These are phyloP conservation scores for Hapalemur alaotrensis DNA, from an alignment of 2,797 vertebrate genomes.

Conservation along the genomic window DNA sequence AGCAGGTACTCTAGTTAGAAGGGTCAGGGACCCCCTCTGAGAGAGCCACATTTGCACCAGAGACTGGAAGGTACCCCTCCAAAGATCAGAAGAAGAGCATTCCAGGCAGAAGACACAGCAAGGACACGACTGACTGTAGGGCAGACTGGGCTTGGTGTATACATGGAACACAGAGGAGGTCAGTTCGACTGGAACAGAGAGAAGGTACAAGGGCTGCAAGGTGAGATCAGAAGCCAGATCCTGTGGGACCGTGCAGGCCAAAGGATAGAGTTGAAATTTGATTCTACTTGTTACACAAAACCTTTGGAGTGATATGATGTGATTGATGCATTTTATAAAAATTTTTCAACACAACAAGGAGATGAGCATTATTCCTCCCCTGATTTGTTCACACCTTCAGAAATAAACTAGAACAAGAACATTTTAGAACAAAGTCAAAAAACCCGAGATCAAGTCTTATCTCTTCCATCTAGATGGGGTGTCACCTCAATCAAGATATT, in stretches of 20 bases:
- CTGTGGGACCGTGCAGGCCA: not conserved
- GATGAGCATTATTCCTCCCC: not conserved
- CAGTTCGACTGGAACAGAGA: not conserved
- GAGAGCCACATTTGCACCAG: not conserved
- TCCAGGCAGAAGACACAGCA: not conserved
- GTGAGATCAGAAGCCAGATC: not conserved
- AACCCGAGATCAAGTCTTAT: not conserved
- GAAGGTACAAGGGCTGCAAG: fast-evolving
- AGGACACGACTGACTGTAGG: not conserved
- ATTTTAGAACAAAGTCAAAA: not conserved
- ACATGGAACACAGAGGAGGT: not conserved
- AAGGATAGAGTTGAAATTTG: not conserved
- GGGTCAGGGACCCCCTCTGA: not conserved
- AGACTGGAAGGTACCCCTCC: not conserved
- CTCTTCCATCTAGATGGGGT: not conserved
- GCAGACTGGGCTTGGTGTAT: not conserved
- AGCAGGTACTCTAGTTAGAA: not conserved
- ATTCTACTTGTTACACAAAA: not conserved
- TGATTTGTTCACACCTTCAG: not conserved
- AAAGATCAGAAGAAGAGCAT: not conserved
- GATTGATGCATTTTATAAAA: not conserved
- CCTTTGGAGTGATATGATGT: not conserved
- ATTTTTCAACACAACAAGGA: not conserved
- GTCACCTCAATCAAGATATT: not conserved
- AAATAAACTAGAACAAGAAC: not conserved